A percentile compares a stretch with the other conserved stretches of the same genome.
phyloP scores from a whole-genome alignment of 2,113 vertebrate genomes.

The Burhinus bistriatus region DNA sequence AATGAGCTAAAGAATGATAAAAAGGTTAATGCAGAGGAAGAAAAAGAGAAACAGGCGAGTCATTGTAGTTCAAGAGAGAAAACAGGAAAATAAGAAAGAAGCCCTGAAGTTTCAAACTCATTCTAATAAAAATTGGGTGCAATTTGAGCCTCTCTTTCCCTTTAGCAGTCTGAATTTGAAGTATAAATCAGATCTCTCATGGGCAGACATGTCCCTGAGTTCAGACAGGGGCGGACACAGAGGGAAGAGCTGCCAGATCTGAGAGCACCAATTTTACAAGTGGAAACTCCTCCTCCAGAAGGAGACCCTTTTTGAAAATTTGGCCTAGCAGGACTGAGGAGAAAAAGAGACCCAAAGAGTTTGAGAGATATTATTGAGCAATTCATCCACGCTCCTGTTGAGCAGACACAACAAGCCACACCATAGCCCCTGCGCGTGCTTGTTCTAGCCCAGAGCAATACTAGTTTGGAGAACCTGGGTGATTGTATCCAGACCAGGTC shows the following conservation, averaged over 20 bases:
- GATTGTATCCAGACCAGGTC: background rate
- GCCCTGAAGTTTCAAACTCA: background rate
- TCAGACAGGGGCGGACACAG: background rate
- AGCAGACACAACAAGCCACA: background rate
- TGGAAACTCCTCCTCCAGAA: background rate
- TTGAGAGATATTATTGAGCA: background rate
- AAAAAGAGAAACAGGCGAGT: background rate
- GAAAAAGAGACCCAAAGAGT: accelerated
- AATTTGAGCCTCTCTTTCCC: background rate
- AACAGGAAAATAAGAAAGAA: background rate
- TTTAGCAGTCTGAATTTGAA: background rate
- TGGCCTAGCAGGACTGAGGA: background rate
- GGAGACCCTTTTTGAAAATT: background rate
- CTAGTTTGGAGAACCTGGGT: background rate
- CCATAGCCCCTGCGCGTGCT: accelerated
- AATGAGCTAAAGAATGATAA: background rate
- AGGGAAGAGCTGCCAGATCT: background rate
- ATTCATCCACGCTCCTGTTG: background rate
- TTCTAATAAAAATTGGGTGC: background rate
- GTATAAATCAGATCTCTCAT: background rate
- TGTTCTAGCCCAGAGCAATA: background rate
- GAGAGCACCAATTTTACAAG: accelerated
- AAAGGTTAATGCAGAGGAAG: background rate
- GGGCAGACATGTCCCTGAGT: background rate
- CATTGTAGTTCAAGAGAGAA: background rate